Base-by-base conservation (phyloP, 2,113 vertebrate species). In the Panurus biarmicus region DNA sequence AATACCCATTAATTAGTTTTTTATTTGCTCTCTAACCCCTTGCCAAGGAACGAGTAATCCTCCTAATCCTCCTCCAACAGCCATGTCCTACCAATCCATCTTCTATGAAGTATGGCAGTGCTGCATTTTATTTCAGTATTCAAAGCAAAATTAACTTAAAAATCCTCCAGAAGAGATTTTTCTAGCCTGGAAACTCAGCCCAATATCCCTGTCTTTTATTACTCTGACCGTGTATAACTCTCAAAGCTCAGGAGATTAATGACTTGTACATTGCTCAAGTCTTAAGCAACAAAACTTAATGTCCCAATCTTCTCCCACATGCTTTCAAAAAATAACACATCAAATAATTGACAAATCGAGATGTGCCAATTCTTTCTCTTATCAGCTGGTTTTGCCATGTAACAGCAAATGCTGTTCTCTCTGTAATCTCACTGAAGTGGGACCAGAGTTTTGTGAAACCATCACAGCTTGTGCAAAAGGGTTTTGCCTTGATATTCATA, bases 241-340 rank as follows among this genome's bases (percentile, higher is more conserved):
- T 48, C 65, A 82, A 66, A 78, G 33, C 66, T 88, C 40, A 33
- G 53, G 48, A 75, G 57, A 66, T 67, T 67, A 64, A 75, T 79
- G 75, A 58, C 20, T 54, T 26, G 3, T 18, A 12, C 23, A 23
- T 51, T 58, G 29, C 21, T 85, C 36, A 64, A 64, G 7, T 26
- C 75, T 31, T 35, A 62, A 81, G 38, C 17, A 77, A 66, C 36
- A 44, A 60, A 79, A 71, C 3, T 21, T 82, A 24, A 58, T 50
- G 35, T 4, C 19, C 17, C 40, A 22, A 6, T 60, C 25, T 70
- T 73, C 18, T 60, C n/a, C n/a, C 7, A 25, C 0, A 0, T 20
- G 35, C 9, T 31, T 74, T 67, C 35, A 67, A 64, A 58, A 67
- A 62, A 21, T 8, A 56, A 17, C 19, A 25, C 22, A 54, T 44